Conservation (phyloP, 2,113 vertebrate species). For the Xyliphius kryptos region DNA sequence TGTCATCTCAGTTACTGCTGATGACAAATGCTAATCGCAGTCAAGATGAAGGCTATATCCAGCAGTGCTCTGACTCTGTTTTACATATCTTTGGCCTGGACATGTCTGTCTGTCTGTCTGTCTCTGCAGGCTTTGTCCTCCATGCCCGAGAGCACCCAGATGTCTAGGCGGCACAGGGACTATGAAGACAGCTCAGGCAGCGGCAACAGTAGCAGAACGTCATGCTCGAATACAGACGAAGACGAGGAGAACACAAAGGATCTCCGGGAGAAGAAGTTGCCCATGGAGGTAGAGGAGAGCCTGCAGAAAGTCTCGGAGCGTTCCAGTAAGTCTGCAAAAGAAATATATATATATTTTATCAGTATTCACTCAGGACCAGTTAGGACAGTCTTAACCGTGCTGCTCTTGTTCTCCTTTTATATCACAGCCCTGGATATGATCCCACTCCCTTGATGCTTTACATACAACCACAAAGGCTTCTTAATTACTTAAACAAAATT, state of each 20-base stretch:
- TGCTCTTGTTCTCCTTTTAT: too few species aligned
- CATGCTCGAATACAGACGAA: conserved; percentile 70
- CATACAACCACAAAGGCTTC: conserved; percentile 31
- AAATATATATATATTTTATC: conserved; percentile 37
- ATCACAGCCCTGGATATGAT: conserved; percentile 20
- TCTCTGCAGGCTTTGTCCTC: conserved; percentile 75
- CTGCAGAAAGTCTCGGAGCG: conserved; percentile 75
- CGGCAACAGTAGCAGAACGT: conserved; percentile 67
- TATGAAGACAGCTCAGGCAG: conserved; percentile 69
- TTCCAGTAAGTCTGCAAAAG: conserved; percentile 67
- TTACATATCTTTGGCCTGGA: conserved; percentile 19
- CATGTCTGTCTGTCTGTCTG: conserved; percentile 36
- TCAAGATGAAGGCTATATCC: conserved; percentile 43
- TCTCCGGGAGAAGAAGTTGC: conserved; percentile 72
- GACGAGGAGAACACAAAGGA: conserved; percentile 65
- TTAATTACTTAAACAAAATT: conserved; percentile 41
- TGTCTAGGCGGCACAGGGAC: conserved; percentile 62
- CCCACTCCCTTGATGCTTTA: conserved; percentile 27
- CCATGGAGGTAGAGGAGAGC: conserved; percentile 70
- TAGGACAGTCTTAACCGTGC: not conserved
- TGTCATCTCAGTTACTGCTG: conserved; percentile 46
- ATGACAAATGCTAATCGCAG: conserved; percentile 59
- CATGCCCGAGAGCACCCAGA: conserved; percentile 86
- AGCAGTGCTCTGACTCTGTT: conserved; percentile 17
- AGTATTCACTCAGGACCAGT: conserved; percentile 17